phyloP scores from a whole-genome alignment of 2,113 vertebrate genomes.

The Vidua macroura region DNA sequence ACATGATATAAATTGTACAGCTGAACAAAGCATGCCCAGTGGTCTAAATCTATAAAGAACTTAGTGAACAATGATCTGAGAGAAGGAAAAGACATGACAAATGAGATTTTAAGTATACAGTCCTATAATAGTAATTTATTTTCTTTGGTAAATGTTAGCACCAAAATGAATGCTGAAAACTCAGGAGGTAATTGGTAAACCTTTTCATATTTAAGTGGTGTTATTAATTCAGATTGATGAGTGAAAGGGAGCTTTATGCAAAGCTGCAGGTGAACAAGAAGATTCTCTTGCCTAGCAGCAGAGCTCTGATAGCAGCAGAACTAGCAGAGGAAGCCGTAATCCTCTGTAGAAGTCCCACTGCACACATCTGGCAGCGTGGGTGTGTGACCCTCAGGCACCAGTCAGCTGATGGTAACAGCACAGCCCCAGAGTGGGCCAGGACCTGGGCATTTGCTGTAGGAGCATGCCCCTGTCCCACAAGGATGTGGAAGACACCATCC shows the following conservation, averaged over 20 bases:
- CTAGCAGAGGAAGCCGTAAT: accelerated
- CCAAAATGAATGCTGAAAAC: neutral
- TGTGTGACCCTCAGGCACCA: neutral
- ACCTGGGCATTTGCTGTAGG: accelerated
- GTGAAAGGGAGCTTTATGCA: neutral
- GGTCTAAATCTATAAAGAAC: neutral
- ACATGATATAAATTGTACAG: neutral
- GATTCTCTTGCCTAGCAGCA: neutral
- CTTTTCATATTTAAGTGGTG: neutral
- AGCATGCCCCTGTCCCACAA: accelerated
- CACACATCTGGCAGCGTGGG: accelerated
- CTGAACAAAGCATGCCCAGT: constrained; percentile 15
- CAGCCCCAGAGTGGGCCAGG: neutral
- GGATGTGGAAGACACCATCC: no score
- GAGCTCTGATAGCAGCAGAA: neutral
- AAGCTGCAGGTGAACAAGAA: neutral
- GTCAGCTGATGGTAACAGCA: neutral
- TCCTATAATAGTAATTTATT: neutral
- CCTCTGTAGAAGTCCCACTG: neutral
- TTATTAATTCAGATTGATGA: neutral
- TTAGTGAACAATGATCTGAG: neutral
- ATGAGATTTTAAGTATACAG: neutral
- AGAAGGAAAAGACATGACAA: neutral
- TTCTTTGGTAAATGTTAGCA: neutral
- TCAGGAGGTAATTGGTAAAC: neutral